Evolutionary conservation across 64 coral and sea anemone species (phyloP).

Genomic region (Actinia equina): DNA sequence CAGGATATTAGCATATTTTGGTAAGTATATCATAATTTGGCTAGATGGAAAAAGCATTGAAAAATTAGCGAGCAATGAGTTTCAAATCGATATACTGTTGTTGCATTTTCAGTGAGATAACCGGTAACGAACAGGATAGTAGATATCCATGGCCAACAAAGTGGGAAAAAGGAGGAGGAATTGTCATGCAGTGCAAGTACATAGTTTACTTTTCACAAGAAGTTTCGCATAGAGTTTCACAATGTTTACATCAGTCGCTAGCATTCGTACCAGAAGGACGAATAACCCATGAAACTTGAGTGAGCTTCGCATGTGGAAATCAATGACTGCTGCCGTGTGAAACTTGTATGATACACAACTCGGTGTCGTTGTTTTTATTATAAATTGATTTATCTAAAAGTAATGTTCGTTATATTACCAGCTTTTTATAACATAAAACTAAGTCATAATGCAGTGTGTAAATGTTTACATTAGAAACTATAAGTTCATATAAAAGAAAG

Average conservation of each 20-base stretch:
- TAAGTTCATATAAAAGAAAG: too few relatives aligned
- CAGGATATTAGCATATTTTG: constrained; percentile 1
- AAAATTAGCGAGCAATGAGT: background rate
- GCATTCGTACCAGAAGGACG: background rate
- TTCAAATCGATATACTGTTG: background rate
- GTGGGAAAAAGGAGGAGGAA: constrained; percentile 11
- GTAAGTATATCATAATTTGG: background rate
- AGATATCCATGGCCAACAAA: background rate
- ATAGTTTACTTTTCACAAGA: background rate
- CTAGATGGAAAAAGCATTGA: background rate
- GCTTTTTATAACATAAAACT: too few relatives aligned
- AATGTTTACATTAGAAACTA: too few relatives aligned
- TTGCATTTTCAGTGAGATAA: background rate
- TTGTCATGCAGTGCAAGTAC: constrained; percentile 1
- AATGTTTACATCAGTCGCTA: background rate
- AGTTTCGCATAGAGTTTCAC: background rate
- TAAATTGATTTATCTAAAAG: too few relatives aligned
- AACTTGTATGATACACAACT: too few relatives aligned
- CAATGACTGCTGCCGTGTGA: too few relatives aligned
- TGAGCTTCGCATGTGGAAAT: background rate
- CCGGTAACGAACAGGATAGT: background rate
- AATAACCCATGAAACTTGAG: background rate
- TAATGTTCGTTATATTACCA: too few relatives aligned
- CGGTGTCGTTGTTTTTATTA: too few relatives aligned
- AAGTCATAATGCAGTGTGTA: too few relatives aligned